Evolutionary conservation across 92 coral and sea anemone genomes (phyloP), one percentile per base, ranked within the genome.

Genomic region (Diadumene lineata): DNA sequence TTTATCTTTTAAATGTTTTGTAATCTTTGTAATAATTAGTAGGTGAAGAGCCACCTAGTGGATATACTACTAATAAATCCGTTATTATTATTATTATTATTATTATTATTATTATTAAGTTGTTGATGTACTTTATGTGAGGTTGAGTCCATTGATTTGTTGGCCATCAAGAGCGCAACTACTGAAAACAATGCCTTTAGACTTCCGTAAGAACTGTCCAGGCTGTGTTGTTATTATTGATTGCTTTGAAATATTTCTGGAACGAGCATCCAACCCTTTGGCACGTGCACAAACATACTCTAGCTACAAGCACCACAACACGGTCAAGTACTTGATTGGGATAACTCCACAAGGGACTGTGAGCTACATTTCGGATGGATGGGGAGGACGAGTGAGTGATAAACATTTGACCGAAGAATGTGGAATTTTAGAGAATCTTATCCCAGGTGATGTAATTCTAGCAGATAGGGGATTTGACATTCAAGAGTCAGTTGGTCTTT

Each of bases 381-480:
- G 85, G 81, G 85, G 85, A 3, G 85, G 85, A 30, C 27, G 85
- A 34, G 81, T 81, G 27, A 81, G 85, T 64, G 81, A 81, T 71
- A 81, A 74, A 51, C 80, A 66, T 67, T 58, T 68, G 58, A 84
- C 86, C 19, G 83, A 82, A 69, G 83, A 78, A 78, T 60, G 88
- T 84, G 84, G 88, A 55, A 69, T 69, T 32, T 66, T 84, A 46
- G 74, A 84, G 26, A 70, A 84, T 60, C 78, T 84, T 38, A 51
- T 51, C 43, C 84, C 88, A 56, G 88, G 88, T 38, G 84, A 84
- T 79, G 84, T 84, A 76, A 84, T 84, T 66, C 84, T 84, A 31
- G 88, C 84, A 77, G 88, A 84, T 65, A 77, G 84, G 56, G 84
- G 74, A 44, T 78, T 84, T 77, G 88, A 84, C 63, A 84, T 84